Evolutionary conservation across 2,797 vertebrate genomes (phyloP), one percentile per base, ranked within the genome.

Genomic region (Enteromius radiatus): DNA sequence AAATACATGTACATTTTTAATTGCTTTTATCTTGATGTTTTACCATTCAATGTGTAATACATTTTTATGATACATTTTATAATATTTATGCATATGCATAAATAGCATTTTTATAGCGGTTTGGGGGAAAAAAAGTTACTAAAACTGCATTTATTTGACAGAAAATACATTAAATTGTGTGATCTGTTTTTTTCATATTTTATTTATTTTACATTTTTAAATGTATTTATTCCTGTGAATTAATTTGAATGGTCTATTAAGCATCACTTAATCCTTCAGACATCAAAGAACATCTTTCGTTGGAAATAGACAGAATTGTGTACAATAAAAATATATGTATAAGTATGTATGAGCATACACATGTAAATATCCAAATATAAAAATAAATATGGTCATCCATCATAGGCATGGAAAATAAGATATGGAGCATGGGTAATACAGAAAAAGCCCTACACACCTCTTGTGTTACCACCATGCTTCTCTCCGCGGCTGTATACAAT

Each of bases 391-490:
- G 1, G 31, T 74, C 6, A 9, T 74, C 12, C 21, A 15, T 74
- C 5, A 36, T 74, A 54, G 14, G 31, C 10, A 54, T 52, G 47
- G 65, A 26, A 47, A 15, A 54, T 76, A 47, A 81, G 80, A 67
- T 84, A 33, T 85, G 68, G 80, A 84, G 80, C 82, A 26, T 84
- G 65, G n/a, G 54, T 87, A 87, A 84, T 73, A 28, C 63, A 81
- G 33, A 84, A 77, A 88, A 86, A 82, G 47, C 33, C 63, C 28
- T 9, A 3, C 28, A 75, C 43, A 75, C 80, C 49, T 78, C 52
- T 6, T 41, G 41, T 68, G 56, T 74, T 80, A 83, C 23, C 87
- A 56, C 47, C 74, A 56, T 59, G 54, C 38, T 23, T 19, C 59
- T 56, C 43, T 76, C 12, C 10, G 36, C 21, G 10, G 6, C 52